Percentiles rank a stretch among this genome's conserved stretches.
These are phyloP conservation scores for Imbricaverruca yamaguchii DNA, from an alignment of 2,888 invertebrate species.

Conservation along the genomic window DNA sequence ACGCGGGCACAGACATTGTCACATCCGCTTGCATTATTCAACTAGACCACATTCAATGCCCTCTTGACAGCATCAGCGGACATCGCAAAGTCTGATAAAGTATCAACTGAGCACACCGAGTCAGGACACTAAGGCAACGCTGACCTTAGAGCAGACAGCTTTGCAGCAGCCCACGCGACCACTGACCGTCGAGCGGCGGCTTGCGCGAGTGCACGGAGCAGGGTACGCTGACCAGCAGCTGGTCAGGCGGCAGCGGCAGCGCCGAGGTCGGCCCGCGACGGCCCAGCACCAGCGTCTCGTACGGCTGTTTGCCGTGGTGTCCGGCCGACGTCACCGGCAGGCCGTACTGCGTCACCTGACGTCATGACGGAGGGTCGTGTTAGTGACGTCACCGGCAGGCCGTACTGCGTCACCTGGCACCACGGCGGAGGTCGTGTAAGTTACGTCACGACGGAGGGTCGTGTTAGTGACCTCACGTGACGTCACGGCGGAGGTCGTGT, in stretches of 20 bases:
- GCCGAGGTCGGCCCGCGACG: neutral
- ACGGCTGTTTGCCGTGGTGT: slow-evolving; percentile 73
- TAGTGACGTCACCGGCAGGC: slow-evolving; percentile 56
- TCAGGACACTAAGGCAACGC: too few species aligned
- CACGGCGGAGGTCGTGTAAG: too few species aligned
- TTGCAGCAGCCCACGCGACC: too few species aligned
- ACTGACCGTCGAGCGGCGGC: slow-evolving; percentile 67
- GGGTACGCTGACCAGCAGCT: slow-evolving; percentile 70
- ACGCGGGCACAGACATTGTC: too few species aligned
- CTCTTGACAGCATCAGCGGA: too few species aligned
- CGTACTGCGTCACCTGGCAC: slow-evolving; percentile 55
- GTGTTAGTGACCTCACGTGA: slow-evolving; percentile 40
- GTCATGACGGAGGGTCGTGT: too few species aligned
- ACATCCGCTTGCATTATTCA: too few species aligned
- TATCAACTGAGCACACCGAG: too few species aligned
- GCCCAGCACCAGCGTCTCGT: slow-evolving; percentile 66
- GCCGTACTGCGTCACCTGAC: slow-evolving; percentile 57
- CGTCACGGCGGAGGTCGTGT: too few species aligned
- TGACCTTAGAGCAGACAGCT: too few species aligned
- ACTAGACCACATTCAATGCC: too few species aligned
- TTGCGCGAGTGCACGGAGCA: slow-evolving; percentile 92
- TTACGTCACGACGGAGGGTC: slow-evolving; percentile 42
- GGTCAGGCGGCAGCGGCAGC: slow-evolving; percentile 40
- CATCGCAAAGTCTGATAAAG: too few species aligned
- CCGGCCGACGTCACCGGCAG: slow-evolving; percentile 59